phyloP scores from a whole-genome alignment of 35 echinoderm and acorn worm species.

The Holothuria glaberrima region DNA sequence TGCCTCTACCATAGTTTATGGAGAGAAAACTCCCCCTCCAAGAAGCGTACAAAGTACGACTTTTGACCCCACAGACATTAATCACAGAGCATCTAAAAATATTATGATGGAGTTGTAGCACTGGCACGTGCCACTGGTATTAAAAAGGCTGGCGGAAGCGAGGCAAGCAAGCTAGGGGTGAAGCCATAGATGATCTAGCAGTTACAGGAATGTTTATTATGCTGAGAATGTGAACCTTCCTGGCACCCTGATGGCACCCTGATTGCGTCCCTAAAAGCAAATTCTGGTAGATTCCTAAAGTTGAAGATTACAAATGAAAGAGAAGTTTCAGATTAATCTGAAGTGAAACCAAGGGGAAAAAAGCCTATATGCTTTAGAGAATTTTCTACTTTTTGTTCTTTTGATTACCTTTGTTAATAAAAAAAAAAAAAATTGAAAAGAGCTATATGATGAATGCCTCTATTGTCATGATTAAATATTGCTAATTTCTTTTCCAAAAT shows the following conservation, averaged over 20 bases:
- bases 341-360: too few relatives aligned
- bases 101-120: slow-evolving; percentile 35
- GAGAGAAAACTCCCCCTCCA: slow-evolving; percentile 33
- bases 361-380: too few relatives aligned
- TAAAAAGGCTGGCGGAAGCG: slow-evolving; percentile 27
- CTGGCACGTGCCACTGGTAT: slow-evolving; percentile 40
- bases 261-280: slow-evolving; percentile 28
- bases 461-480: too few relatives aligned
- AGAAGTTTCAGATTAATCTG: neutral
- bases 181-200: neutral
- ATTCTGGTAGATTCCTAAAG: neutral
- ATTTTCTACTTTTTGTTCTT: too few relatives aligned
- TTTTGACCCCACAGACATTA: slow-evolving; percentile 44
- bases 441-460: too few relatives aligned
- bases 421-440: too few relatives aligned
- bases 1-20: slow-evolving; percentile 14
- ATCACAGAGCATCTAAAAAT: slow-evolving; percentile 42
- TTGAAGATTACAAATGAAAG: neutral
- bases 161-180: slow-evolving; percentile 19
- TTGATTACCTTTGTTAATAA: too few relatives aligned
- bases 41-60: slow-evolving; percentile 18
- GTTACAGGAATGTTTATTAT: slow-evolving; percentile 43
- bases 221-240: slow-evolving; percentile 27
- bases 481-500: too few relatives aligned
- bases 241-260: slow-evolving; percentile 42